A percentile compares a stretch with the other conserved stretches of the same genome.
phyloP scores from a whole-genome alignment of 30 jellyfish, hydroid and myxozoan genomes.

The Chironex yamaguchii region DNA sequence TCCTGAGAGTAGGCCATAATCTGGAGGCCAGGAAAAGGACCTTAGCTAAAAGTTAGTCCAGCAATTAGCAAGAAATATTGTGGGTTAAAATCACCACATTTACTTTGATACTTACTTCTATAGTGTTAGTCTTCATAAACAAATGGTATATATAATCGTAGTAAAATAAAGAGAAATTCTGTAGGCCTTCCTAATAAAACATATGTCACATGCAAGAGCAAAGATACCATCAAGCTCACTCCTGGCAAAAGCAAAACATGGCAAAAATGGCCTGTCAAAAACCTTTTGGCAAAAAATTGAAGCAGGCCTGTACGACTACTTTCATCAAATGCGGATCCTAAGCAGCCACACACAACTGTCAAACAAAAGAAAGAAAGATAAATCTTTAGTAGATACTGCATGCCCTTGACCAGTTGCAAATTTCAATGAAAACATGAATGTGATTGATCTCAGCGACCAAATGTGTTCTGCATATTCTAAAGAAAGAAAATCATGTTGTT shows the following conservation, averaged over 20 bases:
- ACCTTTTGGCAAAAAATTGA: neutral
- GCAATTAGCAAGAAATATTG: neutral
- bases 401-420: conserved; percentile 9
- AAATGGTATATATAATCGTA: conserved; percentile 4
- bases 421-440: conserved; percentile 42
- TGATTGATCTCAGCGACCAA: conserved; percentile 6
- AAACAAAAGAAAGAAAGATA: neutral
- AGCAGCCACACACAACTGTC: neutral
- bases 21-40: neutral
- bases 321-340: conserved; percentile 5
- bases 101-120: neutral
- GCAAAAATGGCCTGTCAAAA: conserved; percentile 6
- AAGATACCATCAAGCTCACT: neutral
- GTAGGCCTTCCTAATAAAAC: neutral
- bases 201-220: conserved; percentile 18
- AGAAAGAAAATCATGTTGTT: conserved; percentile 5
- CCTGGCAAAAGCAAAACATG: neutral
- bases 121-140: neutral
- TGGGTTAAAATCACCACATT: neutral
- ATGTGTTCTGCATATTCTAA: conserved; percentile 1
- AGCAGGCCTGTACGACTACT: conserved; percentile 6
- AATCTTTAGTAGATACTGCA: neutral
- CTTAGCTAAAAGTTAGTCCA: neutral
- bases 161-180: neutral
- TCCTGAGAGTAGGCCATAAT: neutral